Conservation (phyloP, 2,888 invertebrate genomes). For the Nineta flava region DNA sequence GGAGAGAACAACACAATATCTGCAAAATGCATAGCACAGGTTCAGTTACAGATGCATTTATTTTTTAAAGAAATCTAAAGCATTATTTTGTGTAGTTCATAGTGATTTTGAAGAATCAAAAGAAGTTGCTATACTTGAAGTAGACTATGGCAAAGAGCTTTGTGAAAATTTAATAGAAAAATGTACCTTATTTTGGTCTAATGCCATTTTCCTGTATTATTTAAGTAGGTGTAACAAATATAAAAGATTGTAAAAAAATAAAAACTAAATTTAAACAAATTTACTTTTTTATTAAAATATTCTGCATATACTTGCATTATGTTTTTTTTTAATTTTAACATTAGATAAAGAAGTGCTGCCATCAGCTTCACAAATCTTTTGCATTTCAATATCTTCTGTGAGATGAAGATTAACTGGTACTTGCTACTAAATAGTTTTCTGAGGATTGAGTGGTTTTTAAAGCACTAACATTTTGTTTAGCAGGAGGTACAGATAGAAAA, state of each 20-base stretch:
- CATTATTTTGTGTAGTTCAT: slow-evolving; percentile 5
- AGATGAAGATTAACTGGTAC: too few relatives aligned
- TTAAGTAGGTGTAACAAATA: neutral
- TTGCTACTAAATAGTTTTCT: too few relatives aligned
- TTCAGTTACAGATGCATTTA: slow-evolving; percentile 18
- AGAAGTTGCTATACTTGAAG: neutral
- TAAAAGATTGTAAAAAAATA: too few relatives aligned
- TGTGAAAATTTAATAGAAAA: slow-evolving; percentile 9
- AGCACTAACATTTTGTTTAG: too few relatives aligned
- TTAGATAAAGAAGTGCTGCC: too few relatives aligned
- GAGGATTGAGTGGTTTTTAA: too few relatives aligned
- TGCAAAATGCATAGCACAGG: slow-evolving; percentile 14
- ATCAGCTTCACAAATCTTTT: too few relatives aligned
- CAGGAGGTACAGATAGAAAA: too few relatives aligned
- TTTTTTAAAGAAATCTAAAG: slow-evolving; percentile 11
- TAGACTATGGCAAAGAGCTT: slow-evolving; percentile 7
- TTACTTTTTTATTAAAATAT: too few relatives aligned
- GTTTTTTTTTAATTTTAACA: too few relatives aligned
- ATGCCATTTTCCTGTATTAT: slow-evolving; percentile 10
- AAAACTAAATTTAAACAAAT: neutral
- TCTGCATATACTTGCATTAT: too few relatives aligned
- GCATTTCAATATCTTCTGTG: too few relatives aligned
- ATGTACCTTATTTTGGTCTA: slow-evolving; percentile 12
- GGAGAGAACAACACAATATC: slow-evolving; percentile 3
- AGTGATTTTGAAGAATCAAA: neutral